Evolutionary conservation across 30 jellyfish, hydroid and myxozoan species (phyloP).

Genomic region (Mastigias papua): DNA sequence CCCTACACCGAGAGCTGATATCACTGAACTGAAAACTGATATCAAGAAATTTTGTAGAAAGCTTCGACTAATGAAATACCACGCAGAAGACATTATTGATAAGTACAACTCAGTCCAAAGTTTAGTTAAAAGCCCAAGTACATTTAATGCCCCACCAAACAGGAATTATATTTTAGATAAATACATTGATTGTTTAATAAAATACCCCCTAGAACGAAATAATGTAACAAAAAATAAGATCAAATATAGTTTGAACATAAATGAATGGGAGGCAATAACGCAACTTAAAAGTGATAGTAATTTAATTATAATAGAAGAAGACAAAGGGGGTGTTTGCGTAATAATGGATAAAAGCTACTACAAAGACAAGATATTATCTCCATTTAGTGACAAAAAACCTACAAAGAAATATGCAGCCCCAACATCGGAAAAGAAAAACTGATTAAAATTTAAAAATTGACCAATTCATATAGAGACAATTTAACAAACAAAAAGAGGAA

Average conservation of each 20-base stretch:
- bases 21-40: not conserved
- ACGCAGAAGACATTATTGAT: too few species aligned
- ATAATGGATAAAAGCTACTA: conserved; percentile 3
- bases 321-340: conserved; percentile 33
- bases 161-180: conserved; percentile 9
- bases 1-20: conserved; percentile 17
- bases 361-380: not conserved
- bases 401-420: too few species aligned
- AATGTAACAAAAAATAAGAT: not conserved
- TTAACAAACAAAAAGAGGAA: too few species aligned
- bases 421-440: too few species aligned
- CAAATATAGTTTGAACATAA: not conserved
- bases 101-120: too few species aligned
- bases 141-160: conserved; percentile 8
- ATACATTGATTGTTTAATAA: conserved; percentile 12
- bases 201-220: conserved; percentile 13
- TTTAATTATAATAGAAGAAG: conserved; percentile 18
- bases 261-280: conserved; percentile 5
- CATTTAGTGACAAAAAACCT: too few species aligned
- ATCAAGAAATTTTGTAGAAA: not conserved
- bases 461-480: too few species aligned
- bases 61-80: not conserved
- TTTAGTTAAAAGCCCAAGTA: not conserved
- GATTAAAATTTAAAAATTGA: too few species aligned
- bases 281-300: conserved; percentile 9